phyloP scores from a whole-genome alignment of 2,113 vertebrate genomes.

The Pantherophis guttatus region DNA sequence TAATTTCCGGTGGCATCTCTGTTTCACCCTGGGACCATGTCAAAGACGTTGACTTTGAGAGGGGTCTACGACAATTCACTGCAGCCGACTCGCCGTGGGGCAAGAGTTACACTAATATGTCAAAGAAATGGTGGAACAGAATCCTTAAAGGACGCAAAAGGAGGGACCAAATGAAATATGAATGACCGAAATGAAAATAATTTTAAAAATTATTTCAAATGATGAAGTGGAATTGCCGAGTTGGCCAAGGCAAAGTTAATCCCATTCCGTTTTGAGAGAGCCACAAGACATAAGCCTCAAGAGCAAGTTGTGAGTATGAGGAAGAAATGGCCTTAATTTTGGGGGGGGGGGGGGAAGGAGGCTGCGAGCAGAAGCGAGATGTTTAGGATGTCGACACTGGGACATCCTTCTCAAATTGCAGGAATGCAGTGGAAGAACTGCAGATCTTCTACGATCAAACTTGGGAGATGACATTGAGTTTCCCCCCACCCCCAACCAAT shows the following conservation, averaged over 20 bases:
- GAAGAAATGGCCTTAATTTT: background rate
- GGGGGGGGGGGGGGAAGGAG: too few species aligned
- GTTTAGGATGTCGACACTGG: background rate
- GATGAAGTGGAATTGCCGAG: background rate
- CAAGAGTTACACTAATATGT: background rate
- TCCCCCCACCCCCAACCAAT: background rate
- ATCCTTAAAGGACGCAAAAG: background rate
- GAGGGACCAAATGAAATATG: background rate
- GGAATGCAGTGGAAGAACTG: background rate
- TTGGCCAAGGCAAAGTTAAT: background rate
- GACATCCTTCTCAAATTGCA: background rate
- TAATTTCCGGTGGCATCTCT: background rate
- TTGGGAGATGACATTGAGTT: background rate
- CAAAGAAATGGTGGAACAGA: background rate
- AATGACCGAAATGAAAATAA: background rate
- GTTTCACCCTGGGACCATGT: background rate
- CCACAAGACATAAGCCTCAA: background rate
- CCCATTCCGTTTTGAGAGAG: background rate
- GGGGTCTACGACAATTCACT: background rate
- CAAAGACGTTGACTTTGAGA: background rate
- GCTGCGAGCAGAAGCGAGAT: background rate
- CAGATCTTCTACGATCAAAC: background rate
- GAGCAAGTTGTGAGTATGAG: background rate
- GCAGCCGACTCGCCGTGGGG: rapidly evolving
- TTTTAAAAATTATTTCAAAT: background rate